These are phyloP conservation scores for Ellobius talpinus DNA, from an alignment of 2,113 vertebrate species.

Conservation along the genomic window DNA sequence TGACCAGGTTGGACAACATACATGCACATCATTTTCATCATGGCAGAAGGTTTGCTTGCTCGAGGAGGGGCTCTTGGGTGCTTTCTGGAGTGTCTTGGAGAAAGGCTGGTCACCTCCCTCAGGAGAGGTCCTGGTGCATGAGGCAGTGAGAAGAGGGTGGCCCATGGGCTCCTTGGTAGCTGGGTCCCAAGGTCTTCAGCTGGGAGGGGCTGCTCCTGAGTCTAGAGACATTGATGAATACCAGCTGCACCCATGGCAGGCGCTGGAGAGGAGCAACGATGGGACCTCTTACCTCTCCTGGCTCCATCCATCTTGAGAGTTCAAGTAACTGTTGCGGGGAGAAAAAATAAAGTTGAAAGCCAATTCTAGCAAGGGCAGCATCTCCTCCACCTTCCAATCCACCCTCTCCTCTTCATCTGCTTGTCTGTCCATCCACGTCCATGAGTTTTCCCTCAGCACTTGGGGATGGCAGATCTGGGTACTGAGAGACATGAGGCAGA, in stretches of 20 bases:
- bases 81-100: not conserved
- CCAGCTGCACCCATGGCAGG: not conserved
- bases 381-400: not conserved
- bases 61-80: not conserved
- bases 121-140: not conserved
- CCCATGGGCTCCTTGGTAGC: not conserved
- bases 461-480: accelerated
- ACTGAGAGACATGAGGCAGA: not conserved
- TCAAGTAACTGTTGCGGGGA: not conserved
- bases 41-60: not conserved
- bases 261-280: accelerated
- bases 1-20: accelerated
- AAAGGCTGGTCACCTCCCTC: not conserved
- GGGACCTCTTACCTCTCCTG: not conserved
- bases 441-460: not conserved
- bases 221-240: not conserved
- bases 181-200: accelerated
- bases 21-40: accelerated
- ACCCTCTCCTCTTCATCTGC: not conserved
- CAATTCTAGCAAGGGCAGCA: not conserved
- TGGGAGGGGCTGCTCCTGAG: no score
- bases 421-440: not conserved
- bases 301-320: not conserved
- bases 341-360: not conserved
- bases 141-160: not conserved